phyloP scores from a whole-genome alignment of 1,140 invertebrate species.

The Drosophila miranda region DNA sequence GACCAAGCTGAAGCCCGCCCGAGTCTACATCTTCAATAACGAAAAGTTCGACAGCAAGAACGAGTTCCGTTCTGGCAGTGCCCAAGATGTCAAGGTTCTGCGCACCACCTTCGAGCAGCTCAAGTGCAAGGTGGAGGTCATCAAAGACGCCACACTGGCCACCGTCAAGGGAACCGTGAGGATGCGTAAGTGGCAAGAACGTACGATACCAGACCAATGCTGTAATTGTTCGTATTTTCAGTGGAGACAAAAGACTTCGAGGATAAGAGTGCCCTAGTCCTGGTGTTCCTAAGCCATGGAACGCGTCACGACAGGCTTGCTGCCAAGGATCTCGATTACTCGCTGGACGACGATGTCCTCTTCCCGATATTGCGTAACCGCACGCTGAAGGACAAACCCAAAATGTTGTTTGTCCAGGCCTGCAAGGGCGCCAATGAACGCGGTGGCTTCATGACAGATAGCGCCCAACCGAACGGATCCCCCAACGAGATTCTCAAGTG shows the following conservation, averaged over 20 bases:
- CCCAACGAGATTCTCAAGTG: constrained; percentile 77
- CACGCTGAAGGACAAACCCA: constrained; percentile 65
- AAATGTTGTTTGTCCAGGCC: constrained; percentile 75
- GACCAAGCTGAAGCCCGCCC: constrained; percentile 62
- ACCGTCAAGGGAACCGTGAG: constrained; percentile 46
- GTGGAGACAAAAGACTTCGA: constrained; percentile 68
- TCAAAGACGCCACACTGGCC: constrained; percentile 59
- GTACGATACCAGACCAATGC: not conserved
- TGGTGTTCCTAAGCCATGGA: constrained; percentile 63
- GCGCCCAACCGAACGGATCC: constrained; percentile 45
- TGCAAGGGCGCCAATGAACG: constrained; percentile 63
- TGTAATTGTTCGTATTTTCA: constrained; percentile 10
- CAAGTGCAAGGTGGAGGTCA: constrained; percentile 64
- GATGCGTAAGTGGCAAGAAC: constrained; percentile 53
- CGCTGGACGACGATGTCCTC: constrained; percentile 65
- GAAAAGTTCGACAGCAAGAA: constrained; percentile 63
- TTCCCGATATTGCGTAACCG: constrained; percentile 71
- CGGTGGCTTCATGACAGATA: constrained; percentile 63
- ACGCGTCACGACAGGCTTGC: constrained; percentile 52
- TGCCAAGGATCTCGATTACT: constrained; percentile 69
- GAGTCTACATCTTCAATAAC: constrained; percentile 71
- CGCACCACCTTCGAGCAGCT: constrained; percentile 46
- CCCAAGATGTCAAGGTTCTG: constrained; percentile 62
- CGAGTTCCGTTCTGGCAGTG: constrained; percentile 59
- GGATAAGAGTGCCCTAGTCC: constrained; percentile 50